Evolutionary conservation across 2,888 invertebrate genomes (phyloP), one percentile per base, ranked within the genome.

Genomic region (Herminia tarsipennalis): DNA sequence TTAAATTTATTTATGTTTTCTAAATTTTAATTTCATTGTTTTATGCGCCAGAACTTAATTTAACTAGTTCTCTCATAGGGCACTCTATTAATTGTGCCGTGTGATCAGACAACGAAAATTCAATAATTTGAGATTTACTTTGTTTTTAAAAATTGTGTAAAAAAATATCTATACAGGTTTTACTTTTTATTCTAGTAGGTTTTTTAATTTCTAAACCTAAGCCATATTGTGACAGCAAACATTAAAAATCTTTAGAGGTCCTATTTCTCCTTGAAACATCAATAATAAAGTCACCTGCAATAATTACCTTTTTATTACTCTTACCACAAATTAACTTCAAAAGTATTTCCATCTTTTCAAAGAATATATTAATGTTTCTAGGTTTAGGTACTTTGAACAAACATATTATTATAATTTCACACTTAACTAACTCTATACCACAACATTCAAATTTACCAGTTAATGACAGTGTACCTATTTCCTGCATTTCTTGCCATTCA

Each of bases 131-230:
- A 5, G 36, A 9, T 27, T 18, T 36, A 27, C 18, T 18, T 27
- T 12, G 8, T 3, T 14, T 5, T 5, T 12, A 2, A 10, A 24
- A 27, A 18, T 27, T 27, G 8, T 36, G 36, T 8, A 12, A 9
- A 27, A 36, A 36, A 18, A 27, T 36, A 12, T 36, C 36, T 12
- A 36, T 27, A 12, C 36, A 36, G 3, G 27, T 35, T 2, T 5
- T n/a, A 3, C 9, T 16, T 1, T 9, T 1, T 2, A 35, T 1
- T 35, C 35, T 10, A 2, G 33, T 34, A 2, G 16, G 24, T 21
- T 35, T 2, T 5, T 16, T 24, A 8, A 36, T 1, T 12, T 5
- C 36, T 27, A 27, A 10, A 3, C 0, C 6, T 18, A 37, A 14
- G 16, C 6, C 9, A 27, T 12, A 40, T 1, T 14, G n/a, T 9